These are phyloP conservation scores for Peromyscus attwateri DNA, from an alignment of 2,797 vertebrate species.

Conservation along the genomic window DNA sequence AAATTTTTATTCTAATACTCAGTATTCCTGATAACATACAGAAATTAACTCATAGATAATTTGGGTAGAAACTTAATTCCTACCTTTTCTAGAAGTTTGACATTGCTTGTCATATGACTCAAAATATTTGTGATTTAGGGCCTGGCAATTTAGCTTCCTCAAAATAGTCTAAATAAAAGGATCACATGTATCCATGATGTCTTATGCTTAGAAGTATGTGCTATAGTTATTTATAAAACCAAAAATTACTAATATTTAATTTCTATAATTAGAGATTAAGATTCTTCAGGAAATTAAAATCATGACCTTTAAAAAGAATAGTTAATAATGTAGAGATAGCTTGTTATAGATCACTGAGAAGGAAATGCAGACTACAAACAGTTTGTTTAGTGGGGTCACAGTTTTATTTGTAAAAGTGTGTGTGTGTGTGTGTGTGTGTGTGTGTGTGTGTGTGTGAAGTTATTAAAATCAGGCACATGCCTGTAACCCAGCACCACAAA, in stretches of 20 bases:
- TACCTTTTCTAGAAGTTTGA: slow-evolving; percentile 59
- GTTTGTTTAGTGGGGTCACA: not conserved
- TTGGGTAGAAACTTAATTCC: slow-evolving; percentile 20
- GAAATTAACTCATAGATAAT: slow-evolving; percentile 22
- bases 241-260: slow-evolving; percentile 60
- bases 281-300: slow-evolving; percentile 66
- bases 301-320: slow-evolving; percentile 63
- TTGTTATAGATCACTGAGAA: not conserved
- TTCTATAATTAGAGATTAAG: slow-evolving; percentile 41
- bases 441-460: not conserved
- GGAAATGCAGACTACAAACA: slow-evolving; percentile 35
- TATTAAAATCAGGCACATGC: not conserved
- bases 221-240: slow-evolving; percentile 59
- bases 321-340: not conserved
- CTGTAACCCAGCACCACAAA: not conserved
- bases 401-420: slow-evolving; percentile 4
- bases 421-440: not conserved
- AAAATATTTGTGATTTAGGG: slow-evolving; percentile 10
- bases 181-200: not conserved
- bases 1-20: not conserved
- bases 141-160: slow-evolving; percentile 49
- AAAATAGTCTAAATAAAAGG: slow-evolving; percentile 62
- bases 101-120: slow-evolving; percentile 34
- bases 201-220: slow-evolving; percentile 19
- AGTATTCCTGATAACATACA: slow-evolving; percentile 29